Evolutionary conservation across 1,140 invertebrate genomes (phyloP).

Genomic region (Subanguina moxae): DNA sequence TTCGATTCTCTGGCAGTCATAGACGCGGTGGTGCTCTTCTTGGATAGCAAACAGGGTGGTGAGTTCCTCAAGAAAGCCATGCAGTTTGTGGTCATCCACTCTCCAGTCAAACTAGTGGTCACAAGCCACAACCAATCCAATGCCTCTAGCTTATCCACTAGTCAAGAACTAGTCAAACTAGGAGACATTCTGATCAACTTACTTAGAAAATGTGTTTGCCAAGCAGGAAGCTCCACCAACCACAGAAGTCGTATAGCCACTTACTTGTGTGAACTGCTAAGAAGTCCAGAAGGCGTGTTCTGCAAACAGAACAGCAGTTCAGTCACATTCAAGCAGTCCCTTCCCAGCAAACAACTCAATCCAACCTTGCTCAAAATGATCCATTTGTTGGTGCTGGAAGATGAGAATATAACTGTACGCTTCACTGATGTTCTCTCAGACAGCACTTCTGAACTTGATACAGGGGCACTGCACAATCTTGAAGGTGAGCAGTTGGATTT

Average conservation of each 20-base stretch:
- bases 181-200: slow-evolving; percentile 1
- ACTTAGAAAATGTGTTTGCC: slow-evolving; percentile 1
- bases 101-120: background rate
- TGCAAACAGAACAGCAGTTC: no score
- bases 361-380: slow-evolving; percentile 16
- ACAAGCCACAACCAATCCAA: background rate
- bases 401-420: slow-evolving; percentile 27
- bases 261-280: slow-evolving; percentile 22
- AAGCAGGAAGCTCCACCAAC: slow-evolving; percentile 13
- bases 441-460: background rate
- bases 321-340: background rate
- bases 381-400: slow-evolving; percentile 25
- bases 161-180: background rate
- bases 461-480: background rate
- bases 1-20: slow-evolving; percentile 26
- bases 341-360: slow-evolving; percentile 8
- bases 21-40: slow-evolving; percentile 21
- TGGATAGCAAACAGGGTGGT: slow-evolving; percentile 20
- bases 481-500: no score
- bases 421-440: background rate
- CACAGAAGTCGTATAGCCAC: slow-evolving; percentile 27
- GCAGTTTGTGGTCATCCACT: slow-evolving; percentile 9
- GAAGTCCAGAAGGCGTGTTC: background rate
- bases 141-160: background rate
- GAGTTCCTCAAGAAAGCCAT: slow-evolving; percentile 20